A percentile compares a stretch with the other conserved stretches of the same genome.
phyloP scores from a whole-genome alignment of 1,140 invertebrate species.

The Colletes gigas region DNA sequence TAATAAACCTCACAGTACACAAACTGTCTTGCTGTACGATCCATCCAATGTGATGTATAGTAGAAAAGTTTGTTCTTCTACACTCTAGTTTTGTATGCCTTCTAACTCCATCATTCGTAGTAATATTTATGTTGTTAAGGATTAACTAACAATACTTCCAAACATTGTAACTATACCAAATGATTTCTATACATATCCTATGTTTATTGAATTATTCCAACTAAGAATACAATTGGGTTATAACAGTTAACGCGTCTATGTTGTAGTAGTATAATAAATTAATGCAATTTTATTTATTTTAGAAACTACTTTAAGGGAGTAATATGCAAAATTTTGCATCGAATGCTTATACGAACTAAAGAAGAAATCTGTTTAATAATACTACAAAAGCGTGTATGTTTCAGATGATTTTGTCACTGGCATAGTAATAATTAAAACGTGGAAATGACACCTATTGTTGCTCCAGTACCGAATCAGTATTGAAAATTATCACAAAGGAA shows the following conservation, averaged over 20 bases:
- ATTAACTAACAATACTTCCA: constrained; percentile 41
- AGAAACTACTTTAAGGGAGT: constrained; percentile 32
- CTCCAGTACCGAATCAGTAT: constrained; percentile 39
- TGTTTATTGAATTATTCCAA: constrained; percentile 30
- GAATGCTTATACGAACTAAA: constrained; percentile 33
- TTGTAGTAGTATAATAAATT: constrained; percentile 30
- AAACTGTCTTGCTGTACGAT: constrained; percentile 49
- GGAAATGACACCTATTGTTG: constrained; percentile 52
- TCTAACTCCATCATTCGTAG: constrained; percentile 39
- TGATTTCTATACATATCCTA: constrained; percentile 50
- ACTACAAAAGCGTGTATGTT: constrained; percentile 37
- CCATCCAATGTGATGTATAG: constrained; percentile 41
- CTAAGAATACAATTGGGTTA: constrained; percentile 15
- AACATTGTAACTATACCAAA: constrained; percentile 50
- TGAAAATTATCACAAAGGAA: constrained; percentile 24
- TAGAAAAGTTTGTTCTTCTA: constrained; percentile 34
- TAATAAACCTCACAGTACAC: constrained; percentile 48
- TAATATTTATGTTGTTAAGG: constrained; percentile 38
- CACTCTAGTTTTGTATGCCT: constrained; percentile 38
- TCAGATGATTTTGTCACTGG: constrained; percentile 34
- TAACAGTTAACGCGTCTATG: constrained; percentile 22
- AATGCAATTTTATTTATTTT: constrained; percentile 40
- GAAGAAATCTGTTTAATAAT: constrained; percentile 13
- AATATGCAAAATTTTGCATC: constrained; percentile 37
- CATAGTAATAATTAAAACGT: constrained; percentile 46